Evolutionary conservation across 2,113 vertebrate genomes (phyloP).

Genomic region (Neolamprologus kungweensis): DNA sequence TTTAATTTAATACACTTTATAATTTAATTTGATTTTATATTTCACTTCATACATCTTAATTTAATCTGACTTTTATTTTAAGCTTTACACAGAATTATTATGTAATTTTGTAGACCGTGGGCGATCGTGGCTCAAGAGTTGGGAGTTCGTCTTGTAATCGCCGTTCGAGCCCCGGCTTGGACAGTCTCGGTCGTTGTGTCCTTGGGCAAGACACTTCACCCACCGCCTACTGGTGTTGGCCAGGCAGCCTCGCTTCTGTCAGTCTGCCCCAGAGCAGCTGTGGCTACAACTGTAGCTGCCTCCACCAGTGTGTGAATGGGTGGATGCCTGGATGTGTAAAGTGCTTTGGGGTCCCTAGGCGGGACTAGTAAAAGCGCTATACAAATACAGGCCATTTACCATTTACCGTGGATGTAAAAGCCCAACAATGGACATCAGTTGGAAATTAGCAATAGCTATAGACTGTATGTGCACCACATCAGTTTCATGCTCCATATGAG

Average conservation of each 20-base stretch:
- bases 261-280: rapidly evolving
- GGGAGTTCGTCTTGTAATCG: rapidly evolving
- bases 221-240: too few species aligned
- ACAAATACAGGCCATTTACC: too few species aligned
- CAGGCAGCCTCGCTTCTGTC: too few species aligned
- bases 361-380: too few species aligned
- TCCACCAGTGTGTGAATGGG: too few species aligned
- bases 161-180: too few species aligned
- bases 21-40: neutral
- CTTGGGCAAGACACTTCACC: too few species aligned
- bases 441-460: neutral
- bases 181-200: too few species aligned
- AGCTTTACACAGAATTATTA: neutral
- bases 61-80: neutral
- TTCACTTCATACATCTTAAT: neutral
- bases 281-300: too few species aligned
- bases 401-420: neutral
- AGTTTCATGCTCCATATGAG: neutral
- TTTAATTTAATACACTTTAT: neutral
- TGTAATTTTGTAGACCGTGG: neutral
- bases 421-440: neutral
- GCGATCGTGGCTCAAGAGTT: too few species aligned
- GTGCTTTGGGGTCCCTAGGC: too few species aligned
- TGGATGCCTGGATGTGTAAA: too few species aligned
- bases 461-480: neutral